Percentiles rank a stretch among this genome's conserved stretches.
These are phyloP conservation scores for Eilema caniola DNA, from an alignment of 2,888 invertebrate genomes.

Conservation along the genomic window DNA sequence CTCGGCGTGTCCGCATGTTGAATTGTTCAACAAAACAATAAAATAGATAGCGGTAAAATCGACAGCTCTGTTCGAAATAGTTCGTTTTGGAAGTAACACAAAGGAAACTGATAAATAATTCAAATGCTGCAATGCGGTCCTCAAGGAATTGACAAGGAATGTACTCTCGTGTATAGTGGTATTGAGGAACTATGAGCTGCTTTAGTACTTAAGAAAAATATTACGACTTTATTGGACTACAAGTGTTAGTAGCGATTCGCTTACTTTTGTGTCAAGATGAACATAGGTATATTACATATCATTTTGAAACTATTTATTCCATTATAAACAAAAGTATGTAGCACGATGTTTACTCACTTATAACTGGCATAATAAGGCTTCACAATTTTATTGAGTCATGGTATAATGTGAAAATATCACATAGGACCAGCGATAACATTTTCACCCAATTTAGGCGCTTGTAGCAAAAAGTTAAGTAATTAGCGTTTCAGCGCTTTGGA, in stretches of 20 bases:
- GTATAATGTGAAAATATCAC: slow-evolving; percentile 43
- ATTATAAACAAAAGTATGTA: not conserved
- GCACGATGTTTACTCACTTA: not conserved
- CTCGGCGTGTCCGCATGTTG: slow-evolving; percentile 42
- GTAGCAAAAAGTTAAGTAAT: slow-evolving; percentile 72
- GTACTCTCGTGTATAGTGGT: slow-evolving; percentile 59
- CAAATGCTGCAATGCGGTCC: slow-evolving; percentile 82
- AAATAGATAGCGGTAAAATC: slow-evolving; percentile 50
- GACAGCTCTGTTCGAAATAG: slow-evolving; percentile 59
- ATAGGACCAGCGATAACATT: slow-evolving; percentile 54
- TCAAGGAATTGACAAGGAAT: slow-evolving; percentile 73
- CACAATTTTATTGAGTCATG: slow-evolving; percentile 25
- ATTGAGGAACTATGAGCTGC: slow-evolving; percentile 45
- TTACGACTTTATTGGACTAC: slow-evolving; percentile 40
- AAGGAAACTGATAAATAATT: slow-evolving; percentile 82
- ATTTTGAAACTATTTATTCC: not conserved
- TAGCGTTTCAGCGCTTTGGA: slow-evolving; percentile 63
- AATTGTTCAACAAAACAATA: slow-evolving; percentile 55
- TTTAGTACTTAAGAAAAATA: slow-evolving; percentile 52
- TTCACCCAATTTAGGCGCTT: slow-evolving; percentile 54
- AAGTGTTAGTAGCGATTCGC: not conserved
- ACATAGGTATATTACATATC: not conserved
- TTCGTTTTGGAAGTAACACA: slow-evolving; percentile 68
- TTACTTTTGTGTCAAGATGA: not conserved
- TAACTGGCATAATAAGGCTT: slow-evolving; percentile 15